Base-by-base conservation (phyloP, 1,140 invertebrate genomes). In the Gryon sp. region DNA sequence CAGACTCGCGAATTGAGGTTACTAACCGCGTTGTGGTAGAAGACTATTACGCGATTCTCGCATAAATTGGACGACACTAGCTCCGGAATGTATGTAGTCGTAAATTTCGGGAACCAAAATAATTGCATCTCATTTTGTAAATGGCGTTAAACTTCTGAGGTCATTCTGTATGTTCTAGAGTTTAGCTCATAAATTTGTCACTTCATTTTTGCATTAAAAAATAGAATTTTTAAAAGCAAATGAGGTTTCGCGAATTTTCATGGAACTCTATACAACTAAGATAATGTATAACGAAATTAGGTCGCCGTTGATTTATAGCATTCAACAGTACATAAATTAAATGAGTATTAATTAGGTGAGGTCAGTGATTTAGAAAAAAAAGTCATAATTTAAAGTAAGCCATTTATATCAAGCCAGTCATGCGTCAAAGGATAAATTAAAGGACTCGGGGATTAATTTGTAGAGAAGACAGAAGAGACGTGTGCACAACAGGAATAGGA, bases 81-180 rank as follows among this genome's bases (percentile, higher is more conserved):
- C 79, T 82, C n/a, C 83, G 80, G 78, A 86, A 85, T 84, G 82
- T 85, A 84, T 82, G 84, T 81, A 81, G 82, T 78, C 79, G 82
- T 87, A 87, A 87, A 87, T 87, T 82, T 77, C 22, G 30, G 43
- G 43, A 41, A 65, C 75, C 78, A 86, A 87, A 87, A 87, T 87
- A 87, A 86, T 87, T 84, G 84, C 78, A 80, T 82, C 84, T 87
- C 85, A 87, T 87, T 87, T 86, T 87, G 84, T 83, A 86, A 86
- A 87, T 87, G 85, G 85, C 81, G 84, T 82, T 83, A 84, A 86
- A 87, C 85, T 87, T 85, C 45, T 70, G 65, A 69, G 59, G 50
- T 63, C 52, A 52, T 65, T 76, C 50, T 53, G 53, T 75, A 63
- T 53, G 45, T 60, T 28, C 19, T 41, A 26, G 48, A 30, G 50